Evolutionary conservation across 2,113 vertebrate genomes (phyloP).

Genomic region (Pituophis catenifer): DNA sequence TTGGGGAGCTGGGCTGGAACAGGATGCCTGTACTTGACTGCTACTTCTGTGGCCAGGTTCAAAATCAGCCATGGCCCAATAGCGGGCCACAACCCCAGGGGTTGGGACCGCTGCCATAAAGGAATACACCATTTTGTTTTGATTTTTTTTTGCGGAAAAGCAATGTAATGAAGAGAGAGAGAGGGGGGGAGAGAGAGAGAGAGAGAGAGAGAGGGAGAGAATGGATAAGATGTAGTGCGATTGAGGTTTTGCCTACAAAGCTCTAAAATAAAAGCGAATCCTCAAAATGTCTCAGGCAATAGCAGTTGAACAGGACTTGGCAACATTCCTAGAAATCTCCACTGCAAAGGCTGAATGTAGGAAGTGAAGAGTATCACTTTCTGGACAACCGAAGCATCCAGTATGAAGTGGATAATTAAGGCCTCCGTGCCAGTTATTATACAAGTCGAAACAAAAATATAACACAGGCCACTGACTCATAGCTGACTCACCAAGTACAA

Average conservation of each 20-base stretch:
- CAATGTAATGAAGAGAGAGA: background rate
- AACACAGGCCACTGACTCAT: background rate
- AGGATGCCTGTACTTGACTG: too few relatives aligned
- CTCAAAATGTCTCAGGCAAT: background rate
- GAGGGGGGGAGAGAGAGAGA: too few relatives aligned
- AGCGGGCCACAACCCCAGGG: rapidly evolving
- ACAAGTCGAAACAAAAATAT: background rate
- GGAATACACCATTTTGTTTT: too few relatives aligned
- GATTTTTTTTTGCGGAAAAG: background rate
- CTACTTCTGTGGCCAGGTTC: too few relatives aligned
- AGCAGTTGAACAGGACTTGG: background rate
- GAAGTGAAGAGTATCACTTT: background rate
- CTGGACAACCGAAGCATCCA: background rate
- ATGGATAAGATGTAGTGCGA: background rate
- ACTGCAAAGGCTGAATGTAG: background rate
- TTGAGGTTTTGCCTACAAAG: background rate
- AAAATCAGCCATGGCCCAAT: too few relatives aligned
- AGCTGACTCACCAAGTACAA: background rate
- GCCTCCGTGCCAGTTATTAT: background rate
- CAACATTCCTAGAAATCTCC: background rate
- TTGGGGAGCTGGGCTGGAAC: too few relatives aligned
- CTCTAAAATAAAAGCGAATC: background rate
- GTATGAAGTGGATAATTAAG: background rate
- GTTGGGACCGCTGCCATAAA: background rate
- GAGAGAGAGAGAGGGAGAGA: background rate